Evolutionary conservation across 2,888 invertebrate species (phyloP).

Genomic region (Caenorhabditis macrosperma): DNA sequence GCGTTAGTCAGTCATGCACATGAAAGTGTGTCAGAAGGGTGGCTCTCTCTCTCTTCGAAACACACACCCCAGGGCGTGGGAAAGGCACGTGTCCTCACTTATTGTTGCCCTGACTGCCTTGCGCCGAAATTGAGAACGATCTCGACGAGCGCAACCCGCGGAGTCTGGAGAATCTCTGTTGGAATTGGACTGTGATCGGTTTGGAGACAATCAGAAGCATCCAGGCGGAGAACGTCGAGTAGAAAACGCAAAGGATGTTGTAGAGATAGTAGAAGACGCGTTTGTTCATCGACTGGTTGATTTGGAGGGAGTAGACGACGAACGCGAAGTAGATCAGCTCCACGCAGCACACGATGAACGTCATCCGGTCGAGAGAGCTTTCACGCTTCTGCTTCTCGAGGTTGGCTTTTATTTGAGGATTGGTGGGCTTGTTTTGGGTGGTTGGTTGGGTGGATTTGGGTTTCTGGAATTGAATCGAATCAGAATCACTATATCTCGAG

Average conservation of each 20-base stretch:
- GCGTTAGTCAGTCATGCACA: neutral
- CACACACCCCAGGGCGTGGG: too few relatives aligned
- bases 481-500: too few relatives aligned
- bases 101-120: slow-evolving; percentile 30
- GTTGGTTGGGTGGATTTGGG: neutral
- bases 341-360: slow-evolving; percentile 48
- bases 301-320: slow-evolving; percentile 43
- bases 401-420: neutral
- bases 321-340: slow-evolving; percentile 52
- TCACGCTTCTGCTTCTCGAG: slow-evolving; percentile 43
- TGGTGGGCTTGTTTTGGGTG: neutral
- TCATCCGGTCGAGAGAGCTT: slow-evolving; percentile 41
- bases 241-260: slow-evolving; percentile 48
- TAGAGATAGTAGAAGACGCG: slow-evolving; percentile 53
- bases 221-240: slow-evolving; percentile 58
- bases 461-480: too few relatives aligned
- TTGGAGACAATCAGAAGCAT: slow-evolving; percentile 53
- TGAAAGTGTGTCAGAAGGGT: too few relatives aligned
- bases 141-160: neutral
- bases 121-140: slow-evolving; percentile 27
- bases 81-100: slow-evolving; percentile 8
- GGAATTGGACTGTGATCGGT: slow-evolving; percentile 39
- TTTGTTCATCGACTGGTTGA: slow-evolving; percentile 45
- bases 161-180: slow-evolving; percentile 10
- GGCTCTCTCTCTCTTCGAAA: too few relatives aligned